Conservation (phyloP, 2,888 invertebrate genomes). For the Eubasilissa splendida region DNA sequence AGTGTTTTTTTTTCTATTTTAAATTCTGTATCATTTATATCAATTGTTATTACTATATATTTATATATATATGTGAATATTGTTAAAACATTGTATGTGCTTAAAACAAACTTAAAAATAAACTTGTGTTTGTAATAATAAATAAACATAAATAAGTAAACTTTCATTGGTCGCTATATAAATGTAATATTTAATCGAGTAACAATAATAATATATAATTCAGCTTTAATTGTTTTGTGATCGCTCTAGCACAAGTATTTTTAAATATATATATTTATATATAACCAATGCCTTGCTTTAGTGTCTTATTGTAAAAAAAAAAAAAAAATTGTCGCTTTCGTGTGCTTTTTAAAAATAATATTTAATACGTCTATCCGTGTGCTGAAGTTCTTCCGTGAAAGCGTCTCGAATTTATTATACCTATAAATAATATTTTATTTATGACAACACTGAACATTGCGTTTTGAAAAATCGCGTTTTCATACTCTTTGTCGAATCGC, state of each 20-base stretch:
- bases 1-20: no score
- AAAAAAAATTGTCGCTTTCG: background rate
- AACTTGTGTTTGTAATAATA: no score
- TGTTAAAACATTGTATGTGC: background rate
- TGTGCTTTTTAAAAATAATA: slow-evolving; percentile 20
- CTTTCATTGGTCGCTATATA: background rate
- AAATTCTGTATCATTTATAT: no score
- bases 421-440: no score
- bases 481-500: no score
- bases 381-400: no score
- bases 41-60: background rate
- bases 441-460: no score
- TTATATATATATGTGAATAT: background rate
- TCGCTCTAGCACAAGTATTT: slow-evolving; percentile 43
- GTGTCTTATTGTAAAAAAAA: slow-evolving; percentile 53
- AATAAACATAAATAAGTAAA: background rate
- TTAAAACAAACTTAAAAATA: background rate
- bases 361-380: no score
- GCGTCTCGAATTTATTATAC: no score
- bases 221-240: slow-evolving; percentile 49
- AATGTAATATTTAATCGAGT: no score
- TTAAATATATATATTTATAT: slow-evolving; percentile 37
- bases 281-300: slow-evolving; percentile 55
- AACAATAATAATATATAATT: background rate
- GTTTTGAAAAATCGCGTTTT: no score